Conservation (phyloP, 1,140 invertebrate species). For the Tetranychus urticae region DNA sequence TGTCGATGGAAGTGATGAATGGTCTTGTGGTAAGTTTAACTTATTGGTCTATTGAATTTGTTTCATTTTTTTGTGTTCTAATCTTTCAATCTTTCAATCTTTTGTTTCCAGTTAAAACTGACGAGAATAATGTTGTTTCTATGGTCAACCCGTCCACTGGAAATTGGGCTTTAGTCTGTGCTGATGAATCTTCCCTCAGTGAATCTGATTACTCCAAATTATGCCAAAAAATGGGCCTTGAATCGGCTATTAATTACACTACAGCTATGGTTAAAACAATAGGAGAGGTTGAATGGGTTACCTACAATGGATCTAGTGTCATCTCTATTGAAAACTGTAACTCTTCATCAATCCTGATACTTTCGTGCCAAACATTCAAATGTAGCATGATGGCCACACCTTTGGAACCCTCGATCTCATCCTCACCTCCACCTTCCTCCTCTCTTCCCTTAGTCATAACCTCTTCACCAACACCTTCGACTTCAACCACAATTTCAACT, state of each 20-base stretch:
- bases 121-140: conserved; percentile 5
- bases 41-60: background rate
- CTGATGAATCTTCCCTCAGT: background rate
- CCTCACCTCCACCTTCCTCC: no score
- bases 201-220: background rate
- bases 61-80: background rate
- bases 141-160: conserved; percentile 5
- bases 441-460: no score
- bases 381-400: background rate
- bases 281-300: background rate
- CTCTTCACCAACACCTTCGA: no score
- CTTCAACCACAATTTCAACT: no score
- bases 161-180: conserved; percentile 9
- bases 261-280: background rate
- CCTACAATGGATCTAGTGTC: background rate
- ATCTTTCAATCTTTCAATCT: background rate
- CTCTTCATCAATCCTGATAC: background rate
- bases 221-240: background rate
- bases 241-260: background rate
- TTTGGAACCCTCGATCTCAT: background rate
- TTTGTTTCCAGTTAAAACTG: conserved; percentile 1
- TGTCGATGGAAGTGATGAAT: conserved; percentile 24
- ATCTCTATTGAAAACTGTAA: background rate
- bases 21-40: conserved; percentile 7
- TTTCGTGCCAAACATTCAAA: background rate